Percentiles rank a stretch among this genome's conserved stretches.
Evolutionary conservation across 2,113 vertebrate species (phyloP).

Genomic region (Paratilapia polleni): DNA sequence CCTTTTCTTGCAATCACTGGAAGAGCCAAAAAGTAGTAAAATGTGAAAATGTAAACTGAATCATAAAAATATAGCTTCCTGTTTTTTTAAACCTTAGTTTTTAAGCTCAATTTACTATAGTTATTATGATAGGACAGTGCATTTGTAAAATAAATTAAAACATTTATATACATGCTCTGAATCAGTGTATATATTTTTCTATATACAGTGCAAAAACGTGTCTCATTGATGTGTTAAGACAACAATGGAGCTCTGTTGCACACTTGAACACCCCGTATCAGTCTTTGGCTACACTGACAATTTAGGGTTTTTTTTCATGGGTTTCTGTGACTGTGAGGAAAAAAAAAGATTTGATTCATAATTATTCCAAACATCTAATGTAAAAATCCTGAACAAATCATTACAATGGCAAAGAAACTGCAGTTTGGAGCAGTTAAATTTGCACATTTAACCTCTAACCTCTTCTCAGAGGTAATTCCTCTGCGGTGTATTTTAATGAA

Average conservation of each 20-base stretch:
- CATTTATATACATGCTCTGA: background rate
- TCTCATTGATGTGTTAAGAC: background rate
- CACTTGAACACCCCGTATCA: background rate
- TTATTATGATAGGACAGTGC: background rate
- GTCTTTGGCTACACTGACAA: background rate
- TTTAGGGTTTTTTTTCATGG: background rate
- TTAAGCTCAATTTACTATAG: background rate
- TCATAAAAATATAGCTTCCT: no score
- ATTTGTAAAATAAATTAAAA: background rate
- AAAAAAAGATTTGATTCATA: background rate
- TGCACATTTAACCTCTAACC: conserved; percentile 65
- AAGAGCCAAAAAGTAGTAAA: background rate
- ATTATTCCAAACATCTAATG: conserved; percentile 1
- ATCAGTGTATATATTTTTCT: background rate
- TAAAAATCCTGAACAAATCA: conserved; percentile 14
- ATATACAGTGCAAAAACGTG: background rate
- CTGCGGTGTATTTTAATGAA: conserved; percentile 68
- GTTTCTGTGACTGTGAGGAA: background rate
- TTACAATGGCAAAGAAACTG: conserved; percentile 25
- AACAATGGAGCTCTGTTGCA: background rate
- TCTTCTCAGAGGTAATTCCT: conserved; percentile 56
- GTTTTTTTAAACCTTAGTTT: background rate
- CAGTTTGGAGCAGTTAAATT: conserved; percentile 52
- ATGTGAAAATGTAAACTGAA: background rate
- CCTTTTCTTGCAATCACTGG: background rate